These are phyloP conservation scores for Melieria picta DNA, from an alignment of 2,888 invertebrate genomes.

Conservation along the genomic window DNA sequence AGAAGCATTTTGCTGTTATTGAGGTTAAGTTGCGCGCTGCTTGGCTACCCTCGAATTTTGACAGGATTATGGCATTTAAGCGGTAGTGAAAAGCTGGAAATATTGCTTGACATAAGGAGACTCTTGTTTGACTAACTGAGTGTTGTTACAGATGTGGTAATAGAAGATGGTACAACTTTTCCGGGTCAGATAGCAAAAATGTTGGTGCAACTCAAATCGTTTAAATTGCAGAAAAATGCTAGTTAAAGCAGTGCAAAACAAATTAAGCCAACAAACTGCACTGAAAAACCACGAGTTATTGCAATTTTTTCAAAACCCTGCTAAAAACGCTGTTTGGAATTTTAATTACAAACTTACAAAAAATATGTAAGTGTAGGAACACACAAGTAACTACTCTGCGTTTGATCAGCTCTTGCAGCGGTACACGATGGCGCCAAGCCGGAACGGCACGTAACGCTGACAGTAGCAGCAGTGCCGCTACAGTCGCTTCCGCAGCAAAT, in stretches of 20 bases:
- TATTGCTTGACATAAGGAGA: too few species aligned
- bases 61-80: too few species aligned
- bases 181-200: too few species aligned
- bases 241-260: neutral
- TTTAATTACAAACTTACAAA: conserved; percentile 20
- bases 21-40: conserved; percentile 3
- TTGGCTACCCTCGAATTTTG: too few species aligned
- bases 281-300: neutral
- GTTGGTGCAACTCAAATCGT: neutral
- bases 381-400: too few species aligned
- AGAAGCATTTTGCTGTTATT: conserved; percentile 37
- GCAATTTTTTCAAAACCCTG: neutral
- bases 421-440: neutral
- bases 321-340: conserved; percentile 37
- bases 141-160: too few species aligned
- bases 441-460: neutral
- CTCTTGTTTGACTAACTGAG: too few species aligned
- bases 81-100: too few species aligned
- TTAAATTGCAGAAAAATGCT: neutral
- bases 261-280: neutral
- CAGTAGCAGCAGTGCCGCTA: neutral
- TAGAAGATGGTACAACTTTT: too few species aligned
- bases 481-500: conserved; percentile 3
- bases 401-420: too few species aligned
- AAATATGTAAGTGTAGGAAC: too few species aligned